These are phyloP conservation scores for Loriculus beryllinus DNA, from an alignment of 2,797 vertebrate species.

Conservation along the genomic window DNA sequence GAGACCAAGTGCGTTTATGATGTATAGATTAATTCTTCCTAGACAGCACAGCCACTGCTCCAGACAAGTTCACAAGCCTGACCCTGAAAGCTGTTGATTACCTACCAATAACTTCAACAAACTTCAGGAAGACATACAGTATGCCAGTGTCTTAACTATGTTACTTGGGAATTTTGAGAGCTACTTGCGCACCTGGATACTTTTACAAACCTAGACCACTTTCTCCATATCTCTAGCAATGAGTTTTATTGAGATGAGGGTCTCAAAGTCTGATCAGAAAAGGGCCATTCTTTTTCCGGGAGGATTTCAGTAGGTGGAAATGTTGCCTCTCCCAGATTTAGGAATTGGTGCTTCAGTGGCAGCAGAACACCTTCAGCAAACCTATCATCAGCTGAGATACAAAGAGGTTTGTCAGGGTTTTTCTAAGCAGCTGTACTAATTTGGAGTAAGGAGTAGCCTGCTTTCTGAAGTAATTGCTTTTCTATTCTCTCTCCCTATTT, in stretches of 20 bases:
- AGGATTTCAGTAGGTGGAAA: neutral
- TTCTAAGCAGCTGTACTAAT: neutral
- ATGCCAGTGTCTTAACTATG: neutral
- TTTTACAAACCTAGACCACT: neutral
- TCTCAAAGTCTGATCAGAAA: neutral
- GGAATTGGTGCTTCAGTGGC: neutral
- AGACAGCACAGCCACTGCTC: neutral
- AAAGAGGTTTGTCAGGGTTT: neutral
- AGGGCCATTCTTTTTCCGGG: neutral
- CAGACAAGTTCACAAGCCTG: neutral
- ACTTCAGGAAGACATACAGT: neutral
- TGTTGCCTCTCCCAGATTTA: neutral
- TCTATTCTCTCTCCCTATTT: neutral
- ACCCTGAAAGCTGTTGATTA: neutral
- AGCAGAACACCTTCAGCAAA: neutral
- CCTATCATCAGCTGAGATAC: neutral
- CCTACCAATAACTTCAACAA: neutral
- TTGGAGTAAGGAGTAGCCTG: neutral
- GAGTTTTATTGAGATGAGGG: neutral
- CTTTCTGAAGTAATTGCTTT: conserved; percentile 23
- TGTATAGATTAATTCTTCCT: neutral
- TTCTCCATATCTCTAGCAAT: neutral
- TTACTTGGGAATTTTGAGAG: neutral
- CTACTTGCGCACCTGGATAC: neutral
- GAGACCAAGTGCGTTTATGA: neutral